These are phyloP conservation scores for Gymnothorax reevesii DNA, from an alignment of 2,797 vertebrate species.

Conservation along the genomic window DNA sequence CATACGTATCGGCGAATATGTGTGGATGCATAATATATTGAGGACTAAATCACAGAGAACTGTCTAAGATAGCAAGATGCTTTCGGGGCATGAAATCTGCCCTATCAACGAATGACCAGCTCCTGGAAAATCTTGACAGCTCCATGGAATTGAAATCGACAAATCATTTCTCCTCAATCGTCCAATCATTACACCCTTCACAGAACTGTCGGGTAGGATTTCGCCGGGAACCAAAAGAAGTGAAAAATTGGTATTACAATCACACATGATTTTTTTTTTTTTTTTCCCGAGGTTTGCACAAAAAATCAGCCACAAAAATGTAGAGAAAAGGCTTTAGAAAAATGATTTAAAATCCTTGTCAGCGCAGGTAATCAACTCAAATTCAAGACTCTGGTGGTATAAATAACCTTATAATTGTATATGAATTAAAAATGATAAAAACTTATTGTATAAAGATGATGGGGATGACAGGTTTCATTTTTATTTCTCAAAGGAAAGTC, in stretches of 20 bases:
- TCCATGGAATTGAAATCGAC: constrained; percentile 11
- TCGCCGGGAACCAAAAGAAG: background rate
- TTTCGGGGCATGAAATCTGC: background rate
- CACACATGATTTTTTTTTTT: background rate
- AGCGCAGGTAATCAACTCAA: too few relatives aligned
- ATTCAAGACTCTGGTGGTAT: background rate
- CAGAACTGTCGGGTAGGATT: background rate
- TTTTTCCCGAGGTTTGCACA: background rate
- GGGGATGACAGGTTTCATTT: background rate
- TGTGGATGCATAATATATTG: background rate
- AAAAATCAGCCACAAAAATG: background rate
- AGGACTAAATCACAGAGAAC: background rate
- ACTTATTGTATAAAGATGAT: background rate
- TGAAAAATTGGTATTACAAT: background rate
- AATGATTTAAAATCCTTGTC: background rate
- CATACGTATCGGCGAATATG: background rate
- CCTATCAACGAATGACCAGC: constrained; percentile 6
- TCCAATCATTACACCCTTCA: background rate
- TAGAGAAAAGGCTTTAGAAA: background rate
- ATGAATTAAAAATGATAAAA: background rate
- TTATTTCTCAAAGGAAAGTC: background rate
- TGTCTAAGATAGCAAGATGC: background rate
- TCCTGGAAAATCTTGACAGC: background rate
- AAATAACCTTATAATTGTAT: background rate
- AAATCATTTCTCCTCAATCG: background rate